Percentiles rank a stretch among this genome's conserved stretches.
Evolutionary conservation across 2,113 vertebrate genomes (phyloP).

Genomic region (Solenodon paradoxus): DNA sequence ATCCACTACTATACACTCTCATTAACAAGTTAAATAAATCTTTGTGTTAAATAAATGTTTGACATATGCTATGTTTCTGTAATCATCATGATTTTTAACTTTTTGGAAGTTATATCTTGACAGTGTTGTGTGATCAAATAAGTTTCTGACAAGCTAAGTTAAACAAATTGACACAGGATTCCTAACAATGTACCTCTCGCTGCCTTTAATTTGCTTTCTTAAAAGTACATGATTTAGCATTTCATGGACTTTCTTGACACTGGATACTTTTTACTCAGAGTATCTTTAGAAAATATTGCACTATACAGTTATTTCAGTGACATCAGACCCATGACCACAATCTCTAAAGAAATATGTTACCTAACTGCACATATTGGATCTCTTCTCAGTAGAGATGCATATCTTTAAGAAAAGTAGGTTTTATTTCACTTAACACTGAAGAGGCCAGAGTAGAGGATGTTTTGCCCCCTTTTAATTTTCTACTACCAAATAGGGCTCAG

Average conservation of each 20-base stretch:
- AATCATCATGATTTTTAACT: constrained; percentile 3
- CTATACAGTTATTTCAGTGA: constrained; percentile 18
- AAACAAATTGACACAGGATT: constrained; percentile 16
- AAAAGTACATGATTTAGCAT: neutral
- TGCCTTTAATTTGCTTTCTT: constrained; percentile 40
- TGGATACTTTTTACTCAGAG: neutral
- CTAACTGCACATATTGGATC: neutral
- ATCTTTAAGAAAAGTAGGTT: constrained; percentile 44
- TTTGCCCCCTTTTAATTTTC: neutral
- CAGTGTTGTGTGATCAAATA: constrained; percentile 24
- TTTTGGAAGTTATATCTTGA: constrained; percentile 28
- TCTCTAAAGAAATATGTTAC: neutral
- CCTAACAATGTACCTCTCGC: neutral
- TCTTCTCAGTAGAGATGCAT: constrained; percentile 10
- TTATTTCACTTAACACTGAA: neutral
- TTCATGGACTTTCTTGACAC: constrained; percentile 20
- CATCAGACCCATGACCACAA: constrained; percentile 7
- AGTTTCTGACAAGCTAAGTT: constrained; percentile 10
- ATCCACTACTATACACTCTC: neutral
- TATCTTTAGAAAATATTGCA: constrained; percentile 14
- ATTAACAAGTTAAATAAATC: constrained; percentile 35
- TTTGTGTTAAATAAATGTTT: constrained; percentile 24
- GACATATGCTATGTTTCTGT: neutral
- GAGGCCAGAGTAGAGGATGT: neutral
- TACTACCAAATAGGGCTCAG: neutral